phyloP scores from a whole-genome alignment of 2,888 invertebrate species.

The Brachyptera putata region DNA sequence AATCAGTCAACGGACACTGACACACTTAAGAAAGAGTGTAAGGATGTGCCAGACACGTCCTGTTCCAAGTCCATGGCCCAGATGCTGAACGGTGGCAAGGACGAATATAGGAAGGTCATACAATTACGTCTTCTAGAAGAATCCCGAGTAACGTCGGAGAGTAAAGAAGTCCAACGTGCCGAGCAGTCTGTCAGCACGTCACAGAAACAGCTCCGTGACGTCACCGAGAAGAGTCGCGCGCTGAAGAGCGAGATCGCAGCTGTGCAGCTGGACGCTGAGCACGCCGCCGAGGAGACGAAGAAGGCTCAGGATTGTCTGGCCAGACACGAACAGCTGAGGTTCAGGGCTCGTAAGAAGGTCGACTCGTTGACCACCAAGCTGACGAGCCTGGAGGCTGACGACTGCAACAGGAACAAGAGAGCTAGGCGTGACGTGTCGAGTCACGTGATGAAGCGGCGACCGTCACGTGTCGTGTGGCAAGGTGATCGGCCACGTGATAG shows the following conservation, averaged over 20 bases:
- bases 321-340: not conserved
- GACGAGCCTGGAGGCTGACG: not conserved
- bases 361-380: not conserved
- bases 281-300: not conserved
- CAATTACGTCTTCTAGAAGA: not conserved
- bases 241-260: not conserved
- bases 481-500: not conserved
- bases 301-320: not conserved
- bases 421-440: no score
- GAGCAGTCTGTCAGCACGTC: not conserved
- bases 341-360: not conserved
- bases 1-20: no score
- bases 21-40: no score
- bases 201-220: not conserved
- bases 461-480: not conserved
- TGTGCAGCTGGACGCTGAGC: not conserved
- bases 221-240: not conserved
- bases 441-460: not conserved
- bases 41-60: no score
- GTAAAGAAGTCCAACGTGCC: not conserved
- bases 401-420: not conserved
- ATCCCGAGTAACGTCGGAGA: not conserved
- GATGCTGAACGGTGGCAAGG: not conserved
- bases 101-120: not conserved
- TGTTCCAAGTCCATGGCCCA: no score